Evolutionary conservation across 2,888 invertebrate species (phyloP), one percentile per base, ranked within the genome.

Genomic region (Nemotelus pantherinus): DNA sequence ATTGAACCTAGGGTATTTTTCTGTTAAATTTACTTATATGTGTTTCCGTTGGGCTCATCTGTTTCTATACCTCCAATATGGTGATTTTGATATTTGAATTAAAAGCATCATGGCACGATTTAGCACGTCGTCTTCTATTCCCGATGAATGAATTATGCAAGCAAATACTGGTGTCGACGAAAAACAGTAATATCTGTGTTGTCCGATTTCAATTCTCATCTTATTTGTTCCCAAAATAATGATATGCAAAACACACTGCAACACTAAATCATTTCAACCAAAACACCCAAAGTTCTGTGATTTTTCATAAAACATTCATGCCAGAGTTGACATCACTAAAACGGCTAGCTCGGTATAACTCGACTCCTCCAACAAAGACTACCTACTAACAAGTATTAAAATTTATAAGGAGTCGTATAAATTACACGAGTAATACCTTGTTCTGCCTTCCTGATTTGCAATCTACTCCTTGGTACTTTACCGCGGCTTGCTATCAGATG

Each of bases 361-460:
- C 43, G 1, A 3, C 25, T 25, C 25, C 25, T 25, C 25, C 25
- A 25, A 25, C 25, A 25, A 25, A 25, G 5, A 3, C 5, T 63
- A 68, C 53, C 63, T 64, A 47, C 79, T 77, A 79, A 79, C 78
- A 78, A 77, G 77, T 79, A 78, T 78, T 79, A 78, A 78, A 79
- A 79, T 79, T 79, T 79, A 79, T 77, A 78, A 79, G 79, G 75
- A 77, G 65, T 79, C 72, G 77, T 77, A 79, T 77, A 77, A 79
- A 79, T 79, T 79, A 79, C 77, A 77, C 53, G 77, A 74, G 63
- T 79, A 77, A 79, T 76, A 77, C 79, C 75, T 77, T 77, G 57
- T 76, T 75, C 63, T 75, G 77, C 67, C 55, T 74, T 76, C 43
- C 65, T 76, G 76, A 57, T 65, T 76, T 65, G 45, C 65, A 45